Percentiles rank a stretch among this genome's conserved stretches.
Conservation (phyloP, 53 echinoderm and acorn worm species). For the Holothuria scabra region DNA sequence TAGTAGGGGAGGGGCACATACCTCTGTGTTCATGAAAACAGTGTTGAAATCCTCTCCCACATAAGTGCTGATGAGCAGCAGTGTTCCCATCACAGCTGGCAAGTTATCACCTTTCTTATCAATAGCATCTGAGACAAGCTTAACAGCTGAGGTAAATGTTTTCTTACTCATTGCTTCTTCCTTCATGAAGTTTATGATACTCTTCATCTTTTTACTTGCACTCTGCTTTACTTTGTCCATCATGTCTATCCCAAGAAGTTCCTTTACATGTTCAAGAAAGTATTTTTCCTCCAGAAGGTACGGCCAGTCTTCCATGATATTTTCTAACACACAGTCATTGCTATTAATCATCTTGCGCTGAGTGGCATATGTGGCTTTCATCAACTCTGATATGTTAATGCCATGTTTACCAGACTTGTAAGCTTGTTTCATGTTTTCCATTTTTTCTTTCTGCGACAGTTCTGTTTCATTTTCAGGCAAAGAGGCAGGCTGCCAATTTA, state of each 20-base stretch:
- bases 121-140: background rate
- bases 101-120: background rate
- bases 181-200: background rate
- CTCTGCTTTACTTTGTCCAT: background rate
- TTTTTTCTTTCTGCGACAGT: background rate
- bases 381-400: background rate
- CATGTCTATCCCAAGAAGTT: too few species aligned
- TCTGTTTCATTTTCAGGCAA: background rate
- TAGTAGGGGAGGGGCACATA: background rate
- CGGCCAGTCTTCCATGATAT: background rate
- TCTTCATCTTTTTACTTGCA: background rate
- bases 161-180: background rate
- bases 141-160: background rate
- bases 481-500: conserved; percentile 3
- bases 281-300: background rate
- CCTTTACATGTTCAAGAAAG: too few species aligned
- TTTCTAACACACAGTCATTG: background rate
- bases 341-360: background rate
- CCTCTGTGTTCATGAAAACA: background rate
- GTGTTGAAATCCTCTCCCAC: background rate
- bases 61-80: background rate
- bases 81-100: background rate
- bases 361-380: background rate
- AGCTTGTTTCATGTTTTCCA: background rate
- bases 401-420: background rate